Percentiles rank a stretch among this genome's conserved stretches.
phyloP scores from a whole-genome alignment of 2,113 vertebrate genomes.

The Cercocebus atys region DNA sequence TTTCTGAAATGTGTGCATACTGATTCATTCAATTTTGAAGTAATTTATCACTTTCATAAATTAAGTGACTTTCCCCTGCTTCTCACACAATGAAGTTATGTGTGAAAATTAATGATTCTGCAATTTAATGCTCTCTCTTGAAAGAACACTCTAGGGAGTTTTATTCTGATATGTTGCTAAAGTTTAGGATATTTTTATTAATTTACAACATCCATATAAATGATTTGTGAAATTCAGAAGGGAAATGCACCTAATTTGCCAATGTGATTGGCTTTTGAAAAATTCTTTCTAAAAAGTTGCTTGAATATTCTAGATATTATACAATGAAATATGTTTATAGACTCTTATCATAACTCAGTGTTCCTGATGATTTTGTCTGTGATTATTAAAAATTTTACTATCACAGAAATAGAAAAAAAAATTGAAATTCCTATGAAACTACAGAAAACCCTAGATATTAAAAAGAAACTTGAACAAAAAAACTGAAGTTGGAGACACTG shows the following conservation, averaged over 20 bases:
- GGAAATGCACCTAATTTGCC: neutral
- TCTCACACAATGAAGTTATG: conserved; percentile 33
- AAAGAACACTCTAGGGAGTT: neutral
- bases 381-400: conserved; percentile 18
- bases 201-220: neutral
- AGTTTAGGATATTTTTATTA: conserved; percentile 34
- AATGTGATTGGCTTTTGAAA: neutral
- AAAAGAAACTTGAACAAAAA: neutral
- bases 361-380: neutral
- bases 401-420: neutral
- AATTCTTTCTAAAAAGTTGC: neutral
- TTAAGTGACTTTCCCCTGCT: conserved; percentile 17
- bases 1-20: conserved; percentile 37
- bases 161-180: neutral
- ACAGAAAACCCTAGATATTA: neutral
- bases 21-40: conserved; percentile 58
- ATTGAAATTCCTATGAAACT: neutral
- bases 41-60: conserved; percentile 60
- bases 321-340: neutral
- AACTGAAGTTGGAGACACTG: neutral
- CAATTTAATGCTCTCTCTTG: neutral
- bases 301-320: neutral
- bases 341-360: neutral
- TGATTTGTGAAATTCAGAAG: conserved; percentile 31
- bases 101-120: neutral